Evolutionary conservation across 2,797 vertebrate genomes (phyloP).

Genomic region (Gobio occitaniae): DNA sequence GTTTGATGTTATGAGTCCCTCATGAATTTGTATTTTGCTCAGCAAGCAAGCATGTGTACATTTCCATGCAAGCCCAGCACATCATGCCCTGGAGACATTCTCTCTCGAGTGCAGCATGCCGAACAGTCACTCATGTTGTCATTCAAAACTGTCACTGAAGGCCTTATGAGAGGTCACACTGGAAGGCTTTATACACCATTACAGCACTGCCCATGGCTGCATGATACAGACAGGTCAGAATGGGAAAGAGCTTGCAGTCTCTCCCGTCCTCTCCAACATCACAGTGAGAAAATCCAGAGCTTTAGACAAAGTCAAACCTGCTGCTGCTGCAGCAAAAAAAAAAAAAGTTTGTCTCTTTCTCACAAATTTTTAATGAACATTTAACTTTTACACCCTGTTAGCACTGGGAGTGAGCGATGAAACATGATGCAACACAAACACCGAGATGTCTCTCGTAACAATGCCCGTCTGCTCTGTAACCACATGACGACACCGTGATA

Average conservation of each 20-base stretch:
- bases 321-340: background rate
- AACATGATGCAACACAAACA: constrained; percentile 19
- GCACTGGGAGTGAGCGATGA: background rate
- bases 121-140: constrained; percentile 43
- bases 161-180: constrained; percentile 34
- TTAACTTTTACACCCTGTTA: constrained; percentile 2
- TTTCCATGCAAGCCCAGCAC: constrained; percentile 34
- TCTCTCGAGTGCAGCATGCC: constrained; percentile 32
- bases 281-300: constrained; percentile 10
- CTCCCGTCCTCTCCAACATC: constrained; percentile 14
- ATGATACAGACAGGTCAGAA: constrained; percentile 45
- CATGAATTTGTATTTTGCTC: constrained; percentile 34
- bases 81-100: constrained; percentile 26
- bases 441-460: constrained; percentile 36
- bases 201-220: constrained; percentile 16
- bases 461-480: background rate
- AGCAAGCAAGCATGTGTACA: constrained; percentile 36
- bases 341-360: constrained; percentile 14
- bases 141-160: constrained; percentile 44
- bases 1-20: constrained; percentile 28
- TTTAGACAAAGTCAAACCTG: constrained; percentile 12
- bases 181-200: constrained; percentile 44
- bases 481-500: background rate
- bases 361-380: constrained; percentile 1
- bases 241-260: constrained; percentile 35